Evolutionary conservation across 2,888 invertebrate species (phyloP), one percentile per base, ranked within the genome.

Genomic region (Drosophila seclusa): DNA sequence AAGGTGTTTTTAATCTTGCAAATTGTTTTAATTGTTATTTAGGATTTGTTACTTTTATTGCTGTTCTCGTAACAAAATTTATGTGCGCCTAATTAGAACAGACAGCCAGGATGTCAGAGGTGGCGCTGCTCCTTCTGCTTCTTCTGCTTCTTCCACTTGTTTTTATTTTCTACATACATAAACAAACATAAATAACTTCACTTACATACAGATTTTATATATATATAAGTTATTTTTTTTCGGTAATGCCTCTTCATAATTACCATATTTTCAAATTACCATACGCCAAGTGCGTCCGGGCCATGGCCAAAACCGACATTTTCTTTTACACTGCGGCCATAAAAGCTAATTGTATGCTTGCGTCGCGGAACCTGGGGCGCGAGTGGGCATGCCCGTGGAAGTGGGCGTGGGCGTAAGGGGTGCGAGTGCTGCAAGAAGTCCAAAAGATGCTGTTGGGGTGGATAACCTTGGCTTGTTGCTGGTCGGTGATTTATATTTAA

Each of bases 291-390:
- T 85, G 78, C 62, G 79, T 42, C 42, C 66, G 53, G 68, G 68
- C 68, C 78, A 68, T 45, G 77, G 68, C 71, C 78, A 60, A 21
- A 63, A 48, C 18, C 50, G 54, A 52, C 72, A 60, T 73, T 78
- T 81, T 67, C 68, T 60, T 73, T 78, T 60, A 67, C 70, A 73
- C 70, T 53, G 50, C 66, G 76, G 79, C 63, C 85, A 89, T 87
- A 87, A 87, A 90, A 87, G 90, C 87, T 89, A 90, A 90, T 87
- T 90, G 87, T 90, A 90, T 89, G 86, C 87, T 83, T 90, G 89
- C 78, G 86, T 76, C 70, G 76, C 65, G 59, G 7, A 1, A 53
- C 36, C 36, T 24, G 13, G 16, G 52, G 55, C 42, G n/a, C 11
- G 16, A 49, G 32, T 38, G 38, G 48, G 16, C 5, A 18, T 27